Evolutionary conservation across 2,888 invertebrate genomes (phyloP), one percentile per base, ranked within the genome.

Genomic region (Campaea margaritaria): DNA sequence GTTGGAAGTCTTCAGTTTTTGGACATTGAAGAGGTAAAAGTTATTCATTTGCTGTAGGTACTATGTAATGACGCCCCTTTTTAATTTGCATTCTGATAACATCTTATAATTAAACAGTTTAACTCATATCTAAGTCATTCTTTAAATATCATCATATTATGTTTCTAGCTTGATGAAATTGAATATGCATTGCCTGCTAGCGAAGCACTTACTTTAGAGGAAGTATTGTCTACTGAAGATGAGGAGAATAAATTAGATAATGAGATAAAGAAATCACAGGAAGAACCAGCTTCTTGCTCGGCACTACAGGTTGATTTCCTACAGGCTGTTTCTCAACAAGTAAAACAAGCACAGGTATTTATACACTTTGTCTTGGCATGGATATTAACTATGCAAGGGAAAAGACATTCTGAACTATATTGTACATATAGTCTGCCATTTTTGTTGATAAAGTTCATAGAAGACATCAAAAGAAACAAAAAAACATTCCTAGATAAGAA

Each of bases 251-350:
- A 70, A 52, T 71, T 73, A 58, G 73, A 70, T 41, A 76, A 71
- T 64, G 71, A 76, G 46, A 62, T 65, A 15, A 52, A 64, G 5
- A 82, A 82, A 67, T 61, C 69, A 44, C 51, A 65, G 48, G 82
- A 85, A 53, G 87, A 89, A 52, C 81, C 87, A 9, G 63, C 75
- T n/a, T 77, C 81, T 48, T 91, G 91, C 69, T 89, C 91, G 42
- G 88, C 89, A 15, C 77, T 92, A 10, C 91, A 92, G 79, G 85
- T 87, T 36, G 91, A 92, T 44, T 89, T 97, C 62, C 91, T 99
- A 60, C 97, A 97, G 83, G 97, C 97, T 64, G 95, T 99, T 50
- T 97, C 98, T 3, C 95, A 97, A 21, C 99, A 99, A 87, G 93
- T 99, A 16, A 90, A 94, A 64, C 97, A 98, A 59, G 98, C 98